phyloP scores from a whole-genome alignment of 2,888 invertebrate species.

The Machimus atricapillus region DNA sequence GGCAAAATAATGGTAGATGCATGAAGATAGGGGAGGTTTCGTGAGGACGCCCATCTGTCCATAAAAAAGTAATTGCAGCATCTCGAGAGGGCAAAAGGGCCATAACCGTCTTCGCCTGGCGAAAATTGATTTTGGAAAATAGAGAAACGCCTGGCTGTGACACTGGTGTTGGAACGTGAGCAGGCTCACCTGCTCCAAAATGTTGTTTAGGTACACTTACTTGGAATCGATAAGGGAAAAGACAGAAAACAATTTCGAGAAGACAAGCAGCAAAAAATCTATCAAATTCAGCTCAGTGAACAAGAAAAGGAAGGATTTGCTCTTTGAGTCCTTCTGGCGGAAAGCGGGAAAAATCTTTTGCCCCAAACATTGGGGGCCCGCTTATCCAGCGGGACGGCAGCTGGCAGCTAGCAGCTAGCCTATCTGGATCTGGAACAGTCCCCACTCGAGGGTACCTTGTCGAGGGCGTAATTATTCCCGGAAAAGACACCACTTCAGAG shows the following conservation, averaged over 20 bases:
- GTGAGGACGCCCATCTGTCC: background rate
- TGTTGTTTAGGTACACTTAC: background rate
- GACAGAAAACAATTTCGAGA: background rate
- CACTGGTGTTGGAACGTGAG: background rate
- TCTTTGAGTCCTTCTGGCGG: background rate
- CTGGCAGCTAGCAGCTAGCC: background rate
- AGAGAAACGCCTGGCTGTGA: background rate
- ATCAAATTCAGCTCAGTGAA: constrained; percentile 24
- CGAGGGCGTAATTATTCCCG: background rate
- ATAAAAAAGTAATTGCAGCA: background rate
- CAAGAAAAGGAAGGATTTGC: background rate
- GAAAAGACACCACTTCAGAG: background rate
- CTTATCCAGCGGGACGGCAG: background rate
- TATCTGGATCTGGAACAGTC: background rate
- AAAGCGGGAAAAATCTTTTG: background rate
- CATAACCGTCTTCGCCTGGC: background rate
- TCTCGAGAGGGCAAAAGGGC: background rate
- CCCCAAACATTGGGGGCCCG: background rate
- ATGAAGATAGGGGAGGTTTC: background rate
- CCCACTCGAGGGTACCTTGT: background rate
- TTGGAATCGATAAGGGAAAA: background rate
- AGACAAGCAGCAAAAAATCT: background rate
- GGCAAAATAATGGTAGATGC: background rate
- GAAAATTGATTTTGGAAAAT: background rate
- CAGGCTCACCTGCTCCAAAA: background rate